A percentile compares a stretch with the other conserved stretches of the same genome.
These are phyloP conservation scores for Agonopterix arenella DNA, from an alignment of 2,888 invertebrate genomes.

Conservation along the genomic window DNA sequence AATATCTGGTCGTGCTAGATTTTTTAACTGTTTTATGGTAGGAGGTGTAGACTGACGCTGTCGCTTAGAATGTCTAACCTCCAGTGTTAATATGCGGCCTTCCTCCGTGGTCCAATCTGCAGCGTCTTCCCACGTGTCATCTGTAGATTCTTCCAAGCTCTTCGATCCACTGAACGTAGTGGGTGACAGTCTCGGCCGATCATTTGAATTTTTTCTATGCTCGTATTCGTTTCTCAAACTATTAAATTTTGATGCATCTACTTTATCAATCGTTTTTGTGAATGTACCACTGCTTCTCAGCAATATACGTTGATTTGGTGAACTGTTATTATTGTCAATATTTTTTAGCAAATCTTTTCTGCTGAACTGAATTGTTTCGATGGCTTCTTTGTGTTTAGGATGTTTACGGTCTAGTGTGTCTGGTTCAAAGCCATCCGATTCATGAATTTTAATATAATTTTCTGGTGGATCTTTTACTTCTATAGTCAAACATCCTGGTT, in stretches of 20 bases:
- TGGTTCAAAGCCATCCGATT: constrained; percentile 90
- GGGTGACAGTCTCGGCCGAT: constrained; percentile 50
- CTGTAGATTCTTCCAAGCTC: constrained; percentile 38
- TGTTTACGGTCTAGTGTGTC: constrained; percentile 90
- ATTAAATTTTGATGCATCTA: constrained; percentile 71
- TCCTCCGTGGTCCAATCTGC: constrained; percentile 68
- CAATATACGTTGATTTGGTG: constrained; percentile 72
- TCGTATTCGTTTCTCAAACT: constrained; percentile 87
- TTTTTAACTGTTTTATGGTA: constrained; percentile 60
- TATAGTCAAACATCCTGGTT: constrained; percentile 89
- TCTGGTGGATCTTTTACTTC: constrained; percentile 89
- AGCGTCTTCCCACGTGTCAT: constrained; percentile 47
- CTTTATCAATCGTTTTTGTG: constrained; percentile 65
- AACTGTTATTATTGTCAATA: constrained; percentile 33
- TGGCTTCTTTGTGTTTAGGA: constrained; percentile 53
- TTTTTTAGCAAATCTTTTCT: constrained; percentile 50
- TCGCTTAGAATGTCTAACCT: constrained; percentile 83
- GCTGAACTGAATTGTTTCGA: constrained; percentile 45
- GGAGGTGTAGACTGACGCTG: constrained; percentile 80
- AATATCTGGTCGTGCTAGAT: constrained; percentile 80
- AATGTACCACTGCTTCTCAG: constrained; percentile 84
- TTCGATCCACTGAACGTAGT: constrained; percentile 45
- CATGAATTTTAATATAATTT: constrained; percentile 84
- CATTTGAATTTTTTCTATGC: constrained; percentile 70
- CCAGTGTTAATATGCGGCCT: constrained; percentile 82